Conservation (phyloP, 1,140 invertebrate genomes). For the Lithobius niger region DNA sequence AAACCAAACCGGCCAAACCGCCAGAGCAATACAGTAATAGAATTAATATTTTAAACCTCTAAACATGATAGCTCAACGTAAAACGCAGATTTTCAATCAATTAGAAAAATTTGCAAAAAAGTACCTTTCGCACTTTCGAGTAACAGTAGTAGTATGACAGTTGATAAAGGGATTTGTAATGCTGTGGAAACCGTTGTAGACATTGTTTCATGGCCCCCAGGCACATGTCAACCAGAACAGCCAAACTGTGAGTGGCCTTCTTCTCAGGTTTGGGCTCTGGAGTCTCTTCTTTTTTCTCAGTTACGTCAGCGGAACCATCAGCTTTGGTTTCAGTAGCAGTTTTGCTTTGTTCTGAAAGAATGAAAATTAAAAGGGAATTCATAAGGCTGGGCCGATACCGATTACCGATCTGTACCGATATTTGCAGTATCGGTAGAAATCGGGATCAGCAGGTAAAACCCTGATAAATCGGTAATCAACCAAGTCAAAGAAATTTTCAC, state of each 20-base stretch:
- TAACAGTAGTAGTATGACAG: slow-evolving; percentile 70
- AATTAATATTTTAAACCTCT: no score
- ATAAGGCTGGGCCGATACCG: no score
- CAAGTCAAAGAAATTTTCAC: no score
- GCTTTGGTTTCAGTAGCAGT: slow-evolving; percentile 30
- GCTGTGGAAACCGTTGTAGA: slow-evolving; percentile 66
- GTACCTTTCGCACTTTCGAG: slow-evolving; percentile 39
- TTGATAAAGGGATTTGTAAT: slow-evolving; percentile 85
- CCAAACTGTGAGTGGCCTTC: neutral
- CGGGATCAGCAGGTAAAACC: no score
- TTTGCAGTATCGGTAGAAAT: no score
- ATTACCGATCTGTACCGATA: no score
- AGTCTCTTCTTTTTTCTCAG: slow-evolving; percentile 26
- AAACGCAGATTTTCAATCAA: no score
- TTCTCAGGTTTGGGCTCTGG: slow-evolving; percentile 30
- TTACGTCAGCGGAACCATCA: slow-evolving; percentile 13
- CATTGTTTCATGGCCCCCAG: slow-evolving; percentile 68
- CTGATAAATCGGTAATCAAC: no score
- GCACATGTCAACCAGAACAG: slow-evolving; percentile 38
- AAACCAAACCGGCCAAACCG: no score
- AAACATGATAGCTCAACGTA: no score
- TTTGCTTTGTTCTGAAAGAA: slow-evolving; percentile 20
- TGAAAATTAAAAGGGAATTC: neutral
- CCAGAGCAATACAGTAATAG: no score
- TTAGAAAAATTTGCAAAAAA: no score